These are phyloP conservation scores for Zosterops japonicus DNA, from an alignment of 2,113 vertebrate genomes.

Conservation along the genomic window DNA sequence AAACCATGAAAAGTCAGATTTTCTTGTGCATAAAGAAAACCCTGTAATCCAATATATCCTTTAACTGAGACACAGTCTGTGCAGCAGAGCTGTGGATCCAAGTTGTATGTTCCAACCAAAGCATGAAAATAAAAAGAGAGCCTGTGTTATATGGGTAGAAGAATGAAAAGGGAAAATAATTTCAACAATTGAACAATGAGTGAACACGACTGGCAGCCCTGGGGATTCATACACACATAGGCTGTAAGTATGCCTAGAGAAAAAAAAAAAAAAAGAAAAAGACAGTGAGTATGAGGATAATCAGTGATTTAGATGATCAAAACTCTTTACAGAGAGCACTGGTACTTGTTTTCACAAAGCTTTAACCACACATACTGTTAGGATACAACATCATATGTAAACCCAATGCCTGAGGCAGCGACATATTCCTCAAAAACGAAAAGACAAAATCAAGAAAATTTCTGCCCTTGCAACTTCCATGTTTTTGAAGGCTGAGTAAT, in stretches of 20 bases:
- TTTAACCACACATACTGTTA: neutral
- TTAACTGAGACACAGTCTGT: neutral
- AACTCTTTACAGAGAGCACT: neutral
- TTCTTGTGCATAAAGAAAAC: neutral
- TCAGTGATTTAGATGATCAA: neutral
- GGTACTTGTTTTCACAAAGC: neutral
- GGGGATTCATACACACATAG: neutral
- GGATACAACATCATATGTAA: neutral
- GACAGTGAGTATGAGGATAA: neutral
- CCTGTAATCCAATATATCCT: neutral
- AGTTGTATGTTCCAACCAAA: neutral
- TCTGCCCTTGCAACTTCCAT: neutral
- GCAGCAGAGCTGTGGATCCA: neutral
- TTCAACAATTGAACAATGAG: neutral
- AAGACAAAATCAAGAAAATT: neutral
- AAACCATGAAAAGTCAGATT: neutral
- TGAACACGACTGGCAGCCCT: neutral
- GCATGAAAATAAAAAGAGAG: neutral
- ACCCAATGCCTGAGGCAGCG: neutral
- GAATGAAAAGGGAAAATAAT: neutral
- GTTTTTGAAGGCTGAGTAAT: neutral
- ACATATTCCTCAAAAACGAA: neutral
- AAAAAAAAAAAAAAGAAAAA: neutral
- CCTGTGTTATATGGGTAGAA: neutral
- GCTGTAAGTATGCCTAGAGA: neutral